Evolutionary conservation across 1,140 invertebrate genomes (phyloP), one percentile per base, ranked within the genome.

Genomic region (Drosophila nebulosa): DNA sequence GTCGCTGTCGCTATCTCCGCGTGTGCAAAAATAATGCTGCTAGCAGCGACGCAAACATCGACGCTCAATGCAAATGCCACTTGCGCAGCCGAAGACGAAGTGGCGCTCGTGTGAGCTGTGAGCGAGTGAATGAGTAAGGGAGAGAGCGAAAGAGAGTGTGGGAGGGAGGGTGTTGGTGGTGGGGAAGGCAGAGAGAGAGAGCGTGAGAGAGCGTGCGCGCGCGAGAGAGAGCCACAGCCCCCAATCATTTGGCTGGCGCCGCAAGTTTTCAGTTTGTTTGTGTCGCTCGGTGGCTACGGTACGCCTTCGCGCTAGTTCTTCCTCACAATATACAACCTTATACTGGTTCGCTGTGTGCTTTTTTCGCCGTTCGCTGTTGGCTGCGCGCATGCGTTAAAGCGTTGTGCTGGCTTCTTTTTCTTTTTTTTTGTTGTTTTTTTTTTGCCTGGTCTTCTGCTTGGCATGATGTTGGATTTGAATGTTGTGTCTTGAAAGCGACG

Each of bases 21-120:
- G 24, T 32, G 59, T 62, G 64, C 63, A 26, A 64, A 51, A 65
- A 56, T 50, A 51, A 27, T 36, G 60, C 32, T 52, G 42, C 64
- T 22, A 50, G 42, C 59, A 51, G 26, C 42, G 35, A 21, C 26
- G n/a, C 12, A 32, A 24, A 9, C 36, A 42, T 7, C 51, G 27
- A 18, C 50, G 30, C 51, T 58, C 70, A 77, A 74, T 77, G 74
- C 67, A 79, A 79, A 79, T 74, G 77, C 77, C 77, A 79, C 77
- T 77, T 77, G 76, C 76, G 76, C 76, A 77, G 74, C 74, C 74
- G 74, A 77, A 77, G 74, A 71, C 74, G 74, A 77, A 74, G 67
- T 72, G 72, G 74, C 61, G 61, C 67, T 76, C 70, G 74, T 73
- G 74, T 69, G 62, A n/a, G 66, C 60, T 68, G 62, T 58, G 65